Percentiles rank a stretch among this genome's conserved stretches.
Conservation (phyloP, 2,113 vertebrate species). For the Ochotona curzoniae region DNA sequence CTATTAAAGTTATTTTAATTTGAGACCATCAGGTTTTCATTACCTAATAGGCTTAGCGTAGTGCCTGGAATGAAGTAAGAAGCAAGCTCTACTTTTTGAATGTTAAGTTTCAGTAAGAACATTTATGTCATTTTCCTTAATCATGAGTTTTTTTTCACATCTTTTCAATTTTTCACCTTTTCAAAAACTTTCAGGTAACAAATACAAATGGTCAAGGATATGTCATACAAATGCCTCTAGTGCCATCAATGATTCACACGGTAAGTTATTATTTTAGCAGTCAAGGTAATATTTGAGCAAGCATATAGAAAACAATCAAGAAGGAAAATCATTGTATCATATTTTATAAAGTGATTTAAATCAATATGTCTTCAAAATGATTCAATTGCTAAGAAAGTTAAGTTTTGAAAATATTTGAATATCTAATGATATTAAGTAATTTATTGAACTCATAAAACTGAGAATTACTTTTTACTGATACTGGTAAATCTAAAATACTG, state of each 20-base stretch:
- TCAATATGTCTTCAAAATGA: neutral
- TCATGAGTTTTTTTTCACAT: neutral
- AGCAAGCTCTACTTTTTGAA: neutral
- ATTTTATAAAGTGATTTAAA: neutral
- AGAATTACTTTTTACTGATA: neutral
- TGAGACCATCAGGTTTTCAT: neutral
- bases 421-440: neutral
- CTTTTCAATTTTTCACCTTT: neutral
- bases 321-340: neutral
- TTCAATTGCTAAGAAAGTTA: neutral
- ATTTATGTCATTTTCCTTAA: neutral
- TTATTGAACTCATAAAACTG: neutral
- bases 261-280: neutral
- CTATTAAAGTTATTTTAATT: constrained; percentile 34
- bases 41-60: neutral
- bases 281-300: neutral
- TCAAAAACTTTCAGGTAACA: neutral
- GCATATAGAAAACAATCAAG: neutral
- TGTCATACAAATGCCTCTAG: neutral
- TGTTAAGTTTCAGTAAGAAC: neutral
- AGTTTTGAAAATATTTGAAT: neutral
- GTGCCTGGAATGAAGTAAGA: neutral
- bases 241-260: neutral
- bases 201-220: neutral
- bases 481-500: neutral